Conservation (phyloP, 2,113 vertebrate genomes). For the Ptilonorhynchus violaceus region DNA sequence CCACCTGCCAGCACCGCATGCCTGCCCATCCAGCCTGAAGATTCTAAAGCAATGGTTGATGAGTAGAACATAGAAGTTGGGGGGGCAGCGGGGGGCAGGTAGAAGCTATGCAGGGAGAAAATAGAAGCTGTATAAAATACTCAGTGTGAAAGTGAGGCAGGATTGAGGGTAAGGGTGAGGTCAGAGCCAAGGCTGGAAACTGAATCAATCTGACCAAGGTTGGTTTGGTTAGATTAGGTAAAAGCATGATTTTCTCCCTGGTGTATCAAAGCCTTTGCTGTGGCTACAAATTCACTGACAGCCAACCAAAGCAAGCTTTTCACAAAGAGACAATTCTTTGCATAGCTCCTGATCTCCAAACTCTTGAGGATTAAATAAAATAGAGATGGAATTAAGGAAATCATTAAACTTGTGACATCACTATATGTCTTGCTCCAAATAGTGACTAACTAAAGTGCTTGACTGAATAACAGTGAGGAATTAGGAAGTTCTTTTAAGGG, state of each 20-base stretch:
- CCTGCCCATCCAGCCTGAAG: slow-evolving; percentile 74
- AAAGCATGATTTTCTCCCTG: slow-evolving; percentile 50
- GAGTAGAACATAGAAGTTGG: slow-evolving; percentile 66
- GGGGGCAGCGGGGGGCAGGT: not conserved
- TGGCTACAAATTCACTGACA: slow-evolving; percentile 55
- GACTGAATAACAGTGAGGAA: not conserved
- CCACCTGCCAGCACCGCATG: slow-evolving; percentile 84
- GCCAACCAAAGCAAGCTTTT: slow-evolving; percentile 41
- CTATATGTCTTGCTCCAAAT: not conserved
- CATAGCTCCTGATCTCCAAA: not conserved
- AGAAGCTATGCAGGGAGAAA: slow-evolving; percentile 44
- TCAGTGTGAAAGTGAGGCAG: slow-evolving; percentile 66
- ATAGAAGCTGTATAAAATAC: slow-evolving; percentile 62
- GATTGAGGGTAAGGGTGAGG: slow-evolving; percentile 69
- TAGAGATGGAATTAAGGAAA: not conserved
- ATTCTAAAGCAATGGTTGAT: slow-evolving; percentile 73
- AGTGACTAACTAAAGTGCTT: not conserved
- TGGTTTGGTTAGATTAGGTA: slow-evolving; percentile 59
- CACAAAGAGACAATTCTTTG: slow-evolving; percentile 31
- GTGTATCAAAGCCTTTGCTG: slow-evolving; percentile 56
- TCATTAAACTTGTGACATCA: not conserved
- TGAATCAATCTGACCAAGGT: slow-evolving; percentile 58
- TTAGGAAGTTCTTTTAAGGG: not conserved
- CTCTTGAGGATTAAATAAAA: slow-evolving; percentile 21
- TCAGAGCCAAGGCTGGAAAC: slow-evolving; percentile 63